phyloP scores from a whole-genome alignment of 2,888 invertebrate genomes.

The Teleiodes luculella region DNA sequence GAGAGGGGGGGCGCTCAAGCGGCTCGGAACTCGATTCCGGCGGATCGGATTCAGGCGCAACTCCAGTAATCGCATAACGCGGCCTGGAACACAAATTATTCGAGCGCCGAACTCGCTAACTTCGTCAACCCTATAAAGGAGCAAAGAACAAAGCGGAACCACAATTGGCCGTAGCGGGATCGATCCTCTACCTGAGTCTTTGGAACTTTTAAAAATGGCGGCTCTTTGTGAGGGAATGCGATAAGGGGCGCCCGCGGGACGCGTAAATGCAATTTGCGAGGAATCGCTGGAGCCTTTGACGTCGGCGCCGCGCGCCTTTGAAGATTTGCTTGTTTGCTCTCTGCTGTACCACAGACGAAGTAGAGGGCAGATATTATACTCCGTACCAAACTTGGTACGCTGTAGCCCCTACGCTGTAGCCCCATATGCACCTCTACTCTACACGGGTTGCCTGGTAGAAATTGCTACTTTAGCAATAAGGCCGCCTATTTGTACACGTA shows the following conservation, averaged over 20 bases:
- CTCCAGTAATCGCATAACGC: slow-evolving; percentile 68
- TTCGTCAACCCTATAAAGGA: slow-evolving; percentile 73
- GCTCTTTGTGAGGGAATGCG: slow-evolving; percentile 73
- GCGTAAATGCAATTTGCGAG: slow-evolving; percentile 73
- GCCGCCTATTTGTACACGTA: too few relatives aligned
- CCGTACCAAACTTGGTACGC: too few relatives aligned
- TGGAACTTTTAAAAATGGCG: slow-evolving; percentile 75
- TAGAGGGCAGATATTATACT: too few relatives aligned
- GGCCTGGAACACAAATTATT: slow-evolving; percentile 74
- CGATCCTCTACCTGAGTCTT: slow-evolving; percentile 62
- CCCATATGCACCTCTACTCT: too few relatives aligned
- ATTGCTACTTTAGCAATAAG: too few relatives aligned
- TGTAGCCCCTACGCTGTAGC: too few relatives aligned
- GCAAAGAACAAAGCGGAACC: slow-evolving; percentile 74
- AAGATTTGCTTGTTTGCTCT: slow-evolving; percentile 53
- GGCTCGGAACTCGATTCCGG: slow-evolving; percentile 62
- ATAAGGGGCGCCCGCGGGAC: slow-evolving; percentile 73
- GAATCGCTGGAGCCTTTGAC: slow-evolving; percentile 75
- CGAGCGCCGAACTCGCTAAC: slow-evolving; percentile 71
- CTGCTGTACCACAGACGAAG: too few relatives aligned
- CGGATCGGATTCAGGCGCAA: slow-evolving; percentile 64
- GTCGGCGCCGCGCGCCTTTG: slow-evolving; percentile 50
- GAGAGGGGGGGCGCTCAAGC: slow-evolving; percentile 31
- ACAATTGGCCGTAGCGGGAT: slow-evolving; percentile 63
- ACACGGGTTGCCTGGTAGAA: too few relatives aligned